Percentiles rank a stretch among this genome's conserved stretches.
phyloP scores from a whole-genome alignment of 2,113 vertebrate species.

The Pseudorhombus dupliciocellatus region DNA sequence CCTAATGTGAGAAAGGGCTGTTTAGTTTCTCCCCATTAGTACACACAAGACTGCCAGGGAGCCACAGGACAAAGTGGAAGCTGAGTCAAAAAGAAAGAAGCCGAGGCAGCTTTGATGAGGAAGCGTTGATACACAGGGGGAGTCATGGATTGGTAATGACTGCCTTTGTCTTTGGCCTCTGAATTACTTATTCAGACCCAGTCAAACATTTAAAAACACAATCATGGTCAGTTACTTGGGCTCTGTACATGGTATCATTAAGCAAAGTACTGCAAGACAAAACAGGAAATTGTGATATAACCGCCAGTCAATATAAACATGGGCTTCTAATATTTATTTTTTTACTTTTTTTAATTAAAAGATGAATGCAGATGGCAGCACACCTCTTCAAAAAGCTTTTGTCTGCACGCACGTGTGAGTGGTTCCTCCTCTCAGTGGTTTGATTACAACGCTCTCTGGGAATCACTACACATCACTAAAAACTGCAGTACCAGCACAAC shows the following conservation, averaged over 20 bases:
- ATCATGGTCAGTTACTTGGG: no score
- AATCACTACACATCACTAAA: slow-evolving; percentile 3
- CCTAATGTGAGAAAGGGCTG: slow-evolving; percentile 27
- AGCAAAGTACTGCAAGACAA: no score
- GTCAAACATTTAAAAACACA: no score
- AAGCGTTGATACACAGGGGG: slow-evolving; percentile 22
- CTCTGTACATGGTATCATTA: no score
- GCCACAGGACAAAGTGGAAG: slow-evolving; percentile 29
- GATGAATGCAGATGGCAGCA: not conserved
- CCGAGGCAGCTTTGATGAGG: slow-evolving; percentile 24
- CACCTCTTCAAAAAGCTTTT: not conserved
- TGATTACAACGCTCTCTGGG: not conserved
- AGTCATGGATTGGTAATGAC: not conserved
- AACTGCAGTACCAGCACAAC: slow-evolving; percentile 25
- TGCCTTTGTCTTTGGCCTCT: not conserved
- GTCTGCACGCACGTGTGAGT: slow-evolving; percentile 3
- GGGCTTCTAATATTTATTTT: no score
- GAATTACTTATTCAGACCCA: not conserved
- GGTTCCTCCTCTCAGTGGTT: slow-evolving; percentile 9
- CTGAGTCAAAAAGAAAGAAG: slow-evolving; percentile 40
- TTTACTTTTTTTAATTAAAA: not conserved
- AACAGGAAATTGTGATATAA: not conserved
- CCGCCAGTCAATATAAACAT: not conserved
- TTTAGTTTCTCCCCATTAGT: slow-evolving; percentile 42
- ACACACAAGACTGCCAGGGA: slow-evolving; percentile 43